Evolutionary conservation across 1,140 invertebrate species (phyloP).

Genomic region (Palaemon carinicauda): DNA sequence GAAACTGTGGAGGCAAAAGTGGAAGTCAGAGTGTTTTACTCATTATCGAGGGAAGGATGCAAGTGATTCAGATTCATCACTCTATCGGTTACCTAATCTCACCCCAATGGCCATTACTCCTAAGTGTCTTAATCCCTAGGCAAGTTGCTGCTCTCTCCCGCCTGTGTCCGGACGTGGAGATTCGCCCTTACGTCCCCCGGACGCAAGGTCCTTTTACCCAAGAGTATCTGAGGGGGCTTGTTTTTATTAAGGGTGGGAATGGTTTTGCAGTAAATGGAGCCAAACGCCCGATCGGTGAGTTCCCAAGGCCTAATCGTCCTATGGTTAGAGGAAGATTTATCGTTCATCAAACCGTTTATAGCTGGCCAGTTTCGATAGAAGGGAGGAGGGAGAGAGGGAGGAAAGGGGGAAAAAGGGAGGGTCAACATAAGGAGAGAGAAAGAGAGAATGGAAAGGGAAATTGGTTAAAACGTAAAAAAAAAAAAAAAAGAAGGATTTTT

Average conservation of each 20-base stretch:
- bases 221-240: neutral
- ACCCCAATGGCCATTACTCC: neutral
- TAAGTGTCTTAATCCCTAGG: neutral
- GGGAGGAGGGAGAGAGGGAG: neutral
- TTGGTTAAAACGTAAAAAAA: too few species aligned
- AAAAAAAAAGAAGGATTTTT: neutral
- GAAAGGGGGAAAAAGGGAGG: neutral
- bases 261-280: conserved; percentile 56
- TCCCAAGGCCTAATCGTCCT: conserved; percentile 48
- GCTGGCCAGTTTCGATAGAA: neutral
- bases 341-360: conserved; percentile 30
- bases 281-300: conserved; percentile 48
- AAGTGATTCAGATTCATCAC: conserved; percentile 55
- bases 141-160: neutral
- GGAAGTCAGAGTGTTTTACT: conserved; percentile 54
- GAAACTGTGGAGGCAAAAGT: conserved; percentile 39
- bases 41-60: conserved; percentile 55
- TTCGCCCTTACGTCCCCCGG: neutral
- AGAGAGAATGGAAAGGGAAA: neutral
- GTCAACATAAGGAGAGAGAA: neutral
- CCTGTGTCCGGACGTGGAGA: neutral
- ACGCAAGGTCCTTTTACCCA: neutral
- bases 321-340: conserved; percentile 55
- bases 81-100: neutral
- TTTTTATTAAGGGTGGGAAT: conserved; percentile 55